phyloP scores from a whole-genome alignment of 2,797 vertebrate species.

The Anas bahamensis region DNA sequence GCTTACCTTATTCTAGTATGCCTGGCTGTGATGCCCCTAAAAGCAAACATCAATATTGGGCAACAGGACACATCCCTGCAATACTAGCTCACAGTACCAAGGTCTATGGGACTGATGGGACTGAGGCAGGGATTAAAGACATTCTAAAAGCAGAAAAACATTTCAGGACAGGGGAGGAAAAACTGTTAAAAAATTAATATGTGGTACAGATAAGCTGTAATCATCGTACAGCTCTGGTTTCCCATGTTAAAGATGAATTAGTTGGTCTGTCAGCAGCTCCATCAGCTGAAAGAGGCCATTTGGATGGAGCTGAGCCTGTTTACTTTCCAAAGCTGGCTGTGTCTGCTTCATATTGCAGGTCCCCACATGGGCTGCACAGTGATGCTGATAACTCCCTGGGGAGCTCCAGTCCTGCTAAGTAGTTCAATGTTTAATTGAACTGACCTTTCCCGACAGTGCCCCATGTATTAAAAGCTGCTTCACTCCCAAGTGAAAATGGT shows the following conservation, averaged over 20 bases:
- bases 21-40: neutral
- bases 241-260: neutral
- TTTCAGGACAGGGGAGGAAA: neutral
- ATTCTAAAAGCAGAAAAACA: neutral
- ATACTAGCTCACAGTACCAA: neutral
- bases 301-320: neutral
- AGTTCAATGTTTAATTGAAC: constrained; percentile 65
- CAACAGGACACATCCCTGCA: constrained; percentile 5
- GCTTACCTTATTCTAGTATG: constrained; percentile 2
- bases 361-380: neutral
- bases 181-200: neutral
- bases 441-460: constrained; percentile 31
- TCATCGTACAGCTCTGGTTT: neutral
- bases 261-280: constrained; percentile 32
- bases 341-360: neutral
- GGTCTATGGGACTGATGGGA: neutral
- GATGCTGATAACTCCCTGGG: constrained; percentile 54
- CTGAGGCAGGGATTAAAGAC: neutral
- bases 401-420: constrained; percentile 52
- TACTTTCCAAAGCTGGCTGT: neutral
- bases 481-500: constrained; percentile 48
- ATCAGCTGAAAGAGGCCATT: constrained; percentile 37
- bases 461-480: constrained; percentile 61
- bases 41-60: constrained; percentile 3
- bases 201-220: constrained; percentile 1